Base-by-base conservation (phyloP, 2,888 invertebrate species). In the Drosophila cognata region DNA sequence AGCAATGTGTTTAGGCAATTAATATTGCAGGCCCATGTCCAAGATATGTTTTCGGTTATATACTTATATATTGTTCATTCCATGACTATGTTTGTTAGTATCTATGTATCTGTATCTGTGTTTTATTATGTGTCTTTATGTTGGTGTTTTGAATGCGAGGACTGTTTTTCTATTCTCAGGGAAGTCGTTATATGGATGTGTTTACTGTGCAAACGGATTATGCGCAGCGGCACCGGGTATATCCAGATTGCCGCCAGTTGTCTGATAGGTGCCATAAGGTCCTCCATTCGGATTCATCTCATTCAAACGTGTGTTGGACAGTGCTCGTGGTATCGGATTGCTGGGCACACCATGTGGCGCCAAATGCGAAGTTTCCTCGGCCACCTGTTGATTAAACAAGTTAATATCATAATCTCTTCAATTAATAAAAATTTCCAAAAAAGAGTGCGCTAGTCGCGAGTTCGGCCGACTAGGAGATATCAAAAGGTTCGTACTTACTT, bases 291-390 rank as follows among this genome's bases (percentile, higher is more conserved):
- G 95, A 74, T 96, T 94, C 84, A 97, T 94, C 92, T 97, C 97
- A 79, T 97, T 96, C 43, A 97, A 94, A 71, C 97, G 95, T 79
- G 95, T 95, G 90, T 97, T 97, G 82, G 97, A 97, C 31, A 97
- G 94, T 59, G 97, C 97, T 76, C 97, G 95, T 1, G 97, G 97
- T 91, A 97, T 96, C 28, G 98, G 98, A 94, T 97, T 97, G 91
- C 97, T 97, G 55, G 98, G 98, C 59, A 98, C 98, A 57, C 98
- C 98, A 92, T 98, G 98, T n/a, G 98, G 98, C 66, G 98, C 98
- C 91, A 98, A 94, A 94, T 98, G 98, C 2, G 96, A 95, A 41
- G 97, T 97, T 92, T 97, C 98, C 75, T 94, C 94, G 48, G 94
- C 94, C 64, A 94, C 94, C 94, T 94, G 18, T 60, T 11, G 35